Percentiles rank a stretch among this genome's conserved stretches.
phyloP scores from a whole-genome alignment of 2,888 invertebrate genomes.

The Perizoma flavofasciatum region DNA sequence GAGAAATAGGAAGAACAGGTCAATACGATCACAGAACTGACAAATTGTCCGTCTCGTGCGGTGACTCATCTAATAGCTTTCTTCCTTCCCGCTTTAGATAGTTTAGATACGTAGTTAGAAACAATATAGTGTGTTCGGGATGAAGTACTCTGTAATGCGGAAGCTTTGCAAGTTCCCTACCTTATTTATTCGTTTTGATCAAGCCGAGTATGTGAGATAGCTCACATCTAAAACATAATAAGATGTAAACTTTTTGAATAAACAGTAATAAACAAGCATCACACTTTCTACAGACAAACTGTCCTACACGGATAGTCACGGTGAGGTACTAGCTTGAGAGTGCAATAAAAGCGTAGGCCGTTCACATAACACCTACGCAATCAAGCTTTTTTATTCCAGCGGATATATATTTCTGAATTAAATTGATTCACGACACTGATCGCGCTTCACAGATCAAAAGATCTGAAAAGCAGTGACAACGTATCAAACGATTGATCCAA shows the following conservation, averaged over 20 bases:
- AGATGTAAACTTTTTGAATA: no score
- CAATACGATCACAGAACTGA: conserved; percentile 44
- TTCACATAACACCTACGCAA: conserved; percentile 14
- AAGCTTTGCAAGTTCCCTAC: conserved; percentile 8
- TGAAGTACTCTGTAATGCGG: conserved; percentile 6
- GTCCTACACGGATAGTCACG: background rate
- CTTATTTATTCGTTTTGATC: conserved; percentile 3
- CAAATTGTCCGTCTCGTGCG: conserved; percentile 40
- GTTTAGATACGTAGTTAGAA: conserved; percentile 7
- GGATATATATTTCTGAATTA: conserved; percentile 7
- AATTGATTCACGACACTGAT: conserved; percentile 19
- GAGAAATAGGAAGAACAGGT: conserved; percentile 44
- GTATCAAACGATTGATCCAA: conserved; percentile 62
- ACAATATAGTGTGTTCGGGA: background rate
- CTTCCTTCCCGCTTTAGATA: conserved; percentile 21
- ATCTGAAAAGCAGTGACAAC: conserved; percentile 55
- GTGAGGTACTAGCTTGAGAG: conserved; percentile 5
- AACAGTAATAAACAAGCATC: no score
- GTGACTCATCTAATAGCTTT: conserved; percentile 32
- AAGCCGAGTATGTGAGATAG: background rate
- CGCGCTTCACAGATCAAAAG: conserved; percentile 33
- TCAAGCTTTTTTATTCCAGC: conserved; percentile 5
- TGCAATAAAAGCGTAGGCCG: conserved; percentile 18
- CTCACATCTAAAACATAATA: no score
- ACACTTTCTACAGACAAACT: background rate